phyloP scores from a whole-genome alignment of 2,113 vertebrate genomes.

The Puma concolor region DNA sequence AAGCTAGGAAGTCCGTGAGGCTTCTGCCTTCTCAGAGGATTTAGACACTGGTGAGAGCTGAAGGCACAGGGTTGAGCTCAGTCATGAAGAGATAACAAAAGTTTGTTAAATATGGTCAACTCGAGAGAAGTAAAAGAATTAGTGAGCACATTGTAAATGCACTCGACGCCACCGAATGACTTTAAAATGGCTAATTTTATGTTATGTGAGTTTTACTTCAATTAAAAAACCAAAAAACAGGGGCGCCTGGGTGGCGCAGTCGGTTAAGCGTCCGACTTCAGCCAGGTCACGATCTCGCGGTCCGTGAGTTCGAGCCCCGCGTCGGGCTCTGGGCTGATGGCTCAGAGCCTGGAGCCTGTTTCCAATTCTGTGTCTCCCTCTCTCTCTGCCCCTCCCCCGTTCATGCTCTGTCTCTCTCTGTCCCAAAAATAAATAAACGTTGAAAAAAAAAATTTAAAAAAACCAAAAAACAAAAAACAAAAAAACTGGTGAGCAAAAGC shows the following conservation, averaged over 20 bases:
- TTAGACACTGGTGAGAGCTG: neutral
- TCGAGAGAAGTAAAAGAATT: neutral
- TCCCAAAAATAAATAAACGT: no score
- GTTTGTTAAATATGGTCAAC: neutral
- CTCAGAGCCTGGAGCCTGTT: no score
- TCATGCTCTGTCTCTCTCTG: no score
- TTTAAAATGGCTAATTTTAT: constrained; percentile 10
- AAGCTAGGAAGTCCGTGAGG: neutral
- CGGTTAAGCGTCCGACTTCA: no score
- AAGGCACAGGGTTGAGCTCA: neutral
- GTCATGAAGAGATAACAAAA: neutral
- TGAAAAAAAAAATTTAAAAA: no score
- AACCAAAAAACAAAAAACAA: neutral
- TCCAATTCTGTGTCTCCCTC: no score
- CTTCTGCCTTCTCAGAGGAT: neutral
- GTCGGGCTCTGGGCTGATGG: no score
- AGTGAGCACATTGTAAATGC: neutral
- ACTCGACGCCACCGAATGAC: neutral
- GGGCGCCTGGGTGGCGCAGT: no score
- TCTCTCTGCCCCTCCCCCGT: no score
- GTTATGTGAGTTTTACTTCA: neutral
- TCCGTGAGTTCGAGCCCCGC: no score
- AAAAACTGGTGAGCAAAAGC: neutral
- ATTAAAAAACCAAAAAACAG: neutral
- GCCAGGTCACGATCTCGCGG: no score